phyloP scores from a whole-genome alignment of 2,797 vertebrate species.

The Xerus rutilus region DNA sequence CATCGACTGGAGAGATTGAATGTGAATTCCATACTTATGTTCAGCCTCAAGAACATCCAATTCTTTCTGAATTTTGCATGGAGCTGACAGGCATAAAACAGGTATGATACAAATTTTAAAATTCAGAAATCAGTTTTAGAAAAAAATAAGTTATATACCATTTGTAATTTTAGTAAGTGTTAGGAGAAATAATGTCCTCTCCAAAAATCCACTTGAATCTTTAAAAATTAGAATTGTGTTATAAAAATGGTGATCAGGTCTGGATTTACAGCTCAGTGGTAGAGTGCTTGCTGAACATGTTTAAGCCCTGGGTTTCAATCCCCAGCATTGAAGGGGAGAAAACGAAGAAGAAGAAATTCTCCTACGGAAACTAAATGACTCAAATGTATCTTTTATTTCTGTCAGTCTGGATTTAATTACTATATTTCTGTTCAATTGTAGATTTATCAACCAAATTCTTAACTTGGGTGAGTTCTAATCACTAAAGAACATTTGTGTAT shows the following conservation, averaged over 20 bases:
- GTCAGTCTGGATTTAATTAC: not conserved
- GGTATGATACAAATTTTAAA: slow-evolving; percentile 84
- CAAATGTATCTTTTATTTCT: slow-evolving; percentile 36
- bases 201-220: not conserved
- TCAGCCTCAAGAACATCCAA: slow-evolving; percentile 95
- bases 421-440: slow-evolving; percentile 40
- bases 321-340: not conserved
- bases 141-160: slow-evolving; percentile 49
- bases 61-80: slow-evolving; percentile 94
- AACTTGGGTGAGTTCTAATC: not conserved
- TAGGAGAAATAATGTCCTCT: slow-evolving; percentile 6
- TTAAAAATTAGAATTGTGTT: slow-evolving; percentile 55
- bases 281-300: not conserved
- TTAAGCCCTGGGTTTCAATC: not conserved
- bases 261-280: not conserved
- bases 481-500: not conserved
- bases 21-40: slow-evolving; percentile 95
- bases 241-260: not conserved
- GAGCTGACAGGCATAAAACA: slow-evolving; percentile 96
- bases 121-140: slow-evolving; percentile 46
- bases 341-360: not conserved
- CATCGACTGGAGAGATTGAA: slow-evolving; percentile 92
- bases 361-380: slow-evolving; percentile 47
- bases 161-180: slow-evolving; percentile 52
- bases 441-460: not conserved